phyloP scores from a whole-genome alignment of 2,888 invertebrate genomes.

The Thera obeliscata region DNA sequence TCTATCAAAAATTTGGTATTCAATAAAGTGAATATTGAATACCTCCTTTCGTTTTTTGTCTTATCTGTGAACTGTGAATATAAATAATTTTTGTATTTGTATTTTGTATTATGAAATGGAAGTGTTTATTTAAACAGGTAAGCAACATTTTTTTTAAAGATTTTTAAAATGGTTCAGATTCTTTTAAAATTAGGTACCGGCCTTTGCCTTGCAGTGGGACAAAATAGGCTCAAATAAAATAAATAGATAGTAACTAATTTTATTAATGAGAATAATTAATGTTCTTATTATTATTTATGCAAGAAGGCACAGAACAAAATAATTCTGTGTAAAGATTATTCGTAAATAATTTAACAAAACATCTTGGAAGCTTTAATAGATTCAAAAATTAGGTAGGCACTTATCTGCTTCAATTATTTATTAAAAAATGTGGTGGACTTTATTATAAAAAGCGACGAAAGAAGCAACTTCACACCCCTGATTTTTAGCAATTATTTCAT shows the following conservation, averaged over 20 bases:
- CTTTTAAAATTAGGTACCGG: background rate
- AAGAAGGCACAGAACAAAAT: no score
- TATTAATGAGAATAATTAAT: background rate
- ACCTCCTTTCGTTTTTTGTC: constrained; percentile 3
- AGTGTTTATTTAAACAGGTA: constrained; percentile 18
- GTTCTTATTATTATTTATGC: background rate
- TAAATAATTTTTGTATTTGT: background rate
- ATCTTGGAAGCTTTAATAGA: background rate
- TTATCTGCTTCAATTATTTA: no score
- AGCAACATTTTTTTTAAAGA: background rate
- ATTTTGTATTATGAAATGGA: background rate
- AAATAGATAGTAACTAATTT: background rate
- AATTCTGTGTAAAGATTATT: background rate
- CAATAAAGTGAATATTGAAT: no score
- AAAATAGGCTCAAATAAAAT: no score
- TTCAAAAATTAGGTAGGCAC: background rate
- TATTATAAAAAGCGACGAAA: no score
- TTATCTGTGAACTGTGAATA: constrained; percentile 18
- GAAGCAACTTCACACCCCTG: no score
- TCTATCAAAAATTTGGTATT: no score
- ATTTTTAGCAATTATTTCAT: no score
- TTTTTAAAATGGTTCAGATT: no score
- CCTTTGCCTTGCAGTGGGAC: no score
- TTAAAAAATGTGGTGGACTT: no score
- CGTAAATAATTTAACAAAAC: background rate